Evolutionary conservation across 2,797 vertebrate species (phyloP).

Genomic region (Enteromius thamalakanensis): DNA sequence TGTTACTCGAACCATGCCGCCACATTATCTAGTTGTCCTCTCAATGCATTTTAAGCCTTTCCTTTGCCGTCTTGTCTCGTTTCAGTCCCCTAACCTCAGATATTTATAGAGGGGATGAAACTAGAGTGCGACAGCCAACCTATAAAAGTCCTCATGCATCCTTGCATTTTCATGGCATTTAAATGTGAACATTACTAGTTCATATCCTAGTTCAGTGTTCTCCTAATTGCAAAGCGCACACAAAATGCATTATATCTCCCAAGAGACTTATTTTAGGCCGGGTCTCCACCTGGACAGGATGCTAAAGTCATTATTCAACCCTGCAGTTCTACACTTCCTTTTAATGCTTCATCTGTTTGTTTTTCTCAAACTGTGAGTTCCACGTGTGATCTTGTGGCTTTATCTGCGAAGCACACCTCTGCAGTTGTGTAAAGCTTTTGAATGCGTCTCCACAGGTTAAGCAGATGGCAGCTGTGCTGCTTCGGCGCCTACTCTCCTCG

Average conservation of each 20-base stretch:
- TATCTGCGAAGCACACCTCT: background rate
- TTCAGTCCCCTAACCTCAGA: constrained; percentile 62
- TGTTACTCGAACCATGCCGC: too few relatives aligned
- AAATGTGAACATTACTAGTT: too few relatives aligned
- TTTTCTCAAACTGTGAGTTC: background rate
- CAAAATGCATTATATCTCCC: background rate
- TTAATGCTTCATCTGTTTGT: background rate
- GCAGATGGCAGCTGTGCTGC: constrained; percentile 96
- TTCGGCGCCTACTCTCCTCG: constrained; percentile 92
- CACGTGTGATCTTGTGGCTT: background rate
- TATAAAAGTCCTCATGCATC: background rate
- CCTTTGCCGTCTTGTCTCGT: constrained; percentile 33
- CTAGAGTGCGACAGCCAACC: constrained; percentile 61
- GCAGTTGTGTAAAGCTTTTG: background rate
- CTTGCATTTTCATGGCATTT: constrained; percentile 27
- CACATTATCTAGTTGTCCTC: background rate
- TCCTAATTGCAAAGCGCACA: background rate
- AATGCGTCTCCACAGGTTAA: constrained; percentile 77
- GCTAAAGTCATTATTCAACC: background rate
- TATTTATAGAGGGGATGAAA: constrained; percentile 76
- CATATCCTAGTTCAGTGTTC: background rate
- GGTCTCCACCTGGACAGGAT: background rate
- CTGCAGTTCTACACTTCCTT: background rate
- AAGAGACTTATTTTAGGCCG: background rate
- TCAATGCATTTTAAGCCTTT: background rate